phyloP scores from a whole-genome alignment of 2,888 invertebrate species.

The Diarsia rubi region DNA sequence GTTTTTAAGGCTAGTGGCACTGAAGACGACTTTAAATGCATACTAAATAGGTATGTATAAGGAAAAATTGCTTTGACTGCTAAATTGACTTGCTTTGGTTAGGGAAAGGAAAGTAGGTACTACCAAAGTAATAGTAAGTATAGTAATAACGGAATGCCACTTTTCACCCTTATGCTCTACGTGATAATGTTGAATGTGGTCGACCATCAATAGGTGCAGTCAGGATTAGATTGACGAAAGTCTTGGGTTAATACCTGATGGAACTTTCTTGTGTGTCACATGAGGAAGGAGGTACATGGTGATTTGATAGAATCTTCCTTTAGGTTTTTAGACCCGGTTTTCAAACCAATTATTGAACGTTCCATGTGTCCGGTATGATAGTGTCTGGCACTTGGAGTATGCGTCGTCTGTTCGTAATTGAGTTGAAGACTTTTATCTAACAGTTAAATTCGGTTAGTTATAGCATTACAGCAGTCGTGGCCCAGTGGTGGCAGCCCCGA shows the following conservation, averaged over 20 bases:
- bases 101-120: neutral
- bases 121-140: neutral
- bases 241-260: neutral
- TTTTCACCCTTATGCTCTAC: neutral
- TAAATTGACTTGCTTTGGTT: neutral
- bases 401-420: neutral
- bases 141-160: too few species aligned
- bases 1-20: neutral
- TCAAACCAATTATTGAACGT: neutral
- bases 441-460: neutral
- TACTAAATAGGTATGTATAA: neutral
- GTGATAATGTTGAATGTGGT: neutral
- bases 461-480: too few species aligned
- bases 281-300: neutral
- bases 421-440: neutral
- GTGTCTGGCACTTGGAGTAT: neutral
- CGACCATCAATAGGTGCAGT: neutral
- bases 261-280: conserved; percentile 2
- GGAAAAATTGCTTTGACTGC: neutral
- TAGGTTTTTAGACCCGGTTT: neutral
- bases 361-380: rapidly evolving
- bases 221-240: neutral
- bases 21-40: neutral
- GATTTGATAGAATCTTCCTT: neutral
- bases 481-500: too few species aligned